Evolutionary conservation across 2,113 vertebrate species (phyloP), one percentile per base, ranked within the genome.

Genomic region (Salvelinus namaycush): DNA sequence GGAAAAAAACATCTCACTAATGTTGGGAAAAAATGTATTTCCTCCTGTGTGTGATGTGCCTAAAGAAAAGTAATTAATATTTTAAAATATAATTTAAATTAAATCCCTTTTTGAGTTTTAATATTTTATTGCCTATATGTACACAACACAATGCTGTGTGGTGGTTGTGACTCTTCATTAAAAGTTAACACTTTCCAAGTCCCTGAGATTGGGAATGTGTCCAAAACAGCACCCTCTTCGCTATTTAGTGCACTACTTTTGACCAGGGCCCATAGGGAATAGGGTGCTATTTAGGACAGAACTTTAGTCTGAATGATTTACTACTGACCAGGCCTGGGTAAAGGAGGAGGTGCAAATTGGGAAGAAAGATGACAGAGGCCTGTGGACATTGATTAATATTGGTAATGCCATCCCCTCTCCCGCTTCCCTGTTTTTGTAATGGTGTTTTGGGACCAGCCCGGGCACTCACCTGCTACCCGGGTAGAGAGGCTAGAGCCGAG

Each of bases 311-410:
- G 84, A 86, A 91, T 96, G 95, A 96, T 96, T 95, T 95, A 95
- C 89, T 93, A 93, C 89, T 94, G 93, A 95, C 91, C 92, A 1
- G 73, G 48, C 57, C 70, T 92, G 90, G 93, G 90, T 88, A 93
- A 78, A 84, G 51, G 51, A 92, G 94, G 95, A 95, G 93, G 95
- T 95, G 95, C 93, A 96, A 95, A 96, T 96, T 95, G 93, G 91
- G 89, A 94, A 96, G 95, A 96, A 95, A 95, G 96, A 91, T 91
- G 83, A 94, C 94, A 93, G 93, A 93, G 90, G 91, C 91, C 90
- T 92, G 94, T 57, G 79, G 96, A 96, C 95, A 93, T 95, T 98
- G 96, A 98, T 98, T 96, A 96, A 97, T 98, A 97, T 96, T 96
- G 94, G 95, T 97, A 96, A 97, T 96, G 95, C 92, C 95, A 94